Conservation (phyloP, 1,140 invertebrate genomes). For the Drosophila kikkawai region DNA sequence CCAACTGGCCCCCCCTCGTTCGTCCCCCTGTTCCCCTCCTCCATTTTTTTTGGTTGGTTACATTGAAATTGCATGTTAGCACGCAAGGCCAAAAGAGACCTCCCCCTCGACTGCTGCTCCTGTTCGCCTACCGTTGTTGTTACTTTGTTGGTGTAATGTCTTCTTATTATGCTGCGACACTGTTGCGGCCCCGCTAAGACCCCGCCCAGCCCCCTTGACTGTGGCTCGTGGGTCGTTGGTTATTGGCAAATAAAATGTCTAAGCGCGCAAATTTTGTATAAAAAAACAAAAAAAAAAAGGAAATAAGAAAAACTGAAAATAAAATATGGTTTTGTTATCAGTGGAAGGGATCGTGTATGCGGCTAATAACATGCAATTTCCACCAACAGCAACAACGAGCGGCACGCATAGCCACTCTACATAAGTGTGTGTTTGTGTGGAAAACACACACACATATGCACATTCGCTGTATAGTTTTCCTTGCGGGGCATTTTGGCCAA, state of each 20-base stretch:
- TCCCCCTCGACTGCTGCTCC: constrained; percentile 13
- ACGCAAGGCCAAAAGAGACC: constrained; percentile 61
- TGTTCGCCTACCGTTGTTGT: constrained; percentile 48
- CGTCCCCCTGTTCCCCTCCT: background rate
- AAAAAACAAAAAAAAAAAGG: constrained; percentile 22
- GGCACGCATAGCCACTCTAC: constrained; percentile 47
- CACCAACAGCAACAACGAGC: constrained; percentile 59
- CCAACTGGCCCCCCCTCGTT: background rate
- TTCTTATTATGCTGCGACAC: constrained; percentile 82
- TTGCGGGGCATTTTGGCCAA: constrained; percentile 42
- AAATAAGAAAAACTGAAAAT: constrained; percentile 48
- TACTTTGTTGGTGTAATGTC: constrained; percentile 74
- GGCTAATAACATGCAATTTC: constrained; percentile 82
- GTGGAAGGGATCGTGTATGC: constrained; percentile 79
- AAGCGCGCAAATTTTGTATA: constrained; percentile 75
- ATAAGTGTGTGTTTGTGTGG: background rate
- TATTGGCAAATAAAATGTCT: constrained; percentile 81
- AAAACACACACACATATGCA: constrained; percentile 2
- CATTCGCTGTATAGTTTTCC: constrained; percentile 20
- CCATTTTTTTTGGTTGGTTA: constrained; percentile 47
- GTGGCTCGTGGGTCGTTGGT: constrained; percentile 56
- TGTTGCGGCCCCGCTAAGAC: constrained; percentile 32
- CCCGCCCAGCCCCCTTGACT: constrained; percentile 1
- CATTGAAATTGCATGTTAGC: constrained; percentile 79
- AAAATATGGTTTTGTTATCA: constrained; percentile 79